phyloP scores from a whole-genome alignment of 2,888 invertebrate genomes.

The Ectemnius lituratus region DNA sequence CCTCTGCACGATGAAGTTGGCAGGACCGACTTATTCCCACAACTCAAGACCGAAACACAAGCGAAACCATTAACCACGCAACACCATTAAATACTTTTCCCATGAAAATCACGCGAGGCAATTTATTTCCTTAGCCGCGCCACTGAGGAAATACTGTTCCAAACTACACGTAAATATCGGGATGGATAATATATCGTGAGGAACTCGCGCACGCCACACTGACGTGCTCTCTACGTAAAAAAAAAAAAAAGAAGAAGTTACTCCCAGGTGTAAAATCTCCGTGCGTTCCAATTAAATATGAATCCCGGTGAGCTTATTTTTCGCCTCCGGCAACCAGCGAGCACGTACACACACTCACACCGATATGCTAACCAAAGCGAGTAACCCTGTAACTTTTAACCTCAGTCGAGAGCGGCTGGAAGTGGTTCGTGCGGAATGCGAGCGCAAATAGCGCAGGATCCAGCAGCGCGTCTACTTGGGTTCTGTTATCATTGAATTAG shows the following conservation, averaged over 20 bases:
- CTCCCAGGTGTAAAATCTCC: neutral
- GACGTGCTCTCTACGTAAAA: neutral
- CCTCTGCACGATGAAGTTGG: conserved; percentile 5
- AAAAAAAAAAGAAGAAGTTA: neutral
- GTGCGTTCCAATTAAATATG: neutral
- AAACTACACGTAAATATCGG: conserved; percentile 10
- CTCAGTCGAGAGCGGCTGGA: no score
- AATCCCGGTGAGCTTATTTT: no score
- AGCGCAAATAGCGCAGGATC: conserved; percentile 41
- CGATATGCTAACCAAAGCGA: no score
- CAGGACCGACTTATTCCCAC: neutral
- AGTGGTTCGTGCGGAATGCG: conserved; percentile 23
- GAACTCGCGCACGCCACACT: conserved; percentile 13
- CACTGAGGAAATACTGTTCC: conserved; percentile 5
- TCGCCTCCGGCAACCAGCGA: no score
- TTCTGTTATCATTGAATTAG: conserved; percentile 50
- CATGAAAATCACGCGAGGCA: conserved; percentile 40
- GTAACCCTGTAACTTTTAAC: no score
- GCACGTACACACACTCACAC: no score
- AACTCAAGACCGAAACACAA: conserved; percentile 34
- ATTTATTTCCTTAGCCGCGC: conserved; percentile 26
- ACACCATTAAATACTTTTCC: conserved; percentile 36
- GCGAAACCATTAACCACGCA: conserved; percentile 38
- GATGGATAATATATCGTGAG: neutral
- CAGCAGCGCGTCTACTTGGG: conserved; percentile 6